Evolutionary conservation across 2,888 invertebrate species (phyloP).

Genomic region (Eupithecia subumbrata): DNA sequence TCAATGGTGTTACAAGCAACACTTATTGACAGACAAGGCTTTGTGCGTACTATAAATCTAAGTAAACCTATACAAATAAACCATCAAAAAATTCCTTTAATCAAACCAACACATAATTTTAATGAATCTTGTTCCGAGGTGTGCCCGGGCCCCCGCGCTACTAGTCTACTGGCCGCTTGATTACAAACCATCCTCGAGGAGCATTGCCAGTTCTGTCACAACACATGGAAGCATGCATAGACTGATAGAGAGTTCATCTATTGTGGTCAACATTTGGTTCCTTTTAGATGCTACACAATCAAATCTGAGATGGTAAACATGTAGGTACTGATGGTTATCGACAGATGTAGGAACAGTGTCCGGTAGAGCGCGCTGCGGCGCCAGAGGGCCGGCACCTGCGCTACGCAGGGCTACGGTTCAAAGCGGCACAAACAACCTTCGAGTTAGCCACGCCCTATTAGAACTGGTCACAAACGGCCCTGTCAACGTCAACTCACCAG

Average conservation of each 20-base stretch:
- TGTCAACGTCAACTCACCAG: conserved; percentile 48
- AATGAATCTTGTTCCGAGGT: conserved; percentile 10
- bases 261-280: conserved; percentile 16
- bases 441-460: background rate
- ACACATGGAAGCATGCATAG: conserved; percentile 16
- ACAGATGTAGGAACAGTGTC: conserved; percentile 2
- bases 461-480: conserved; percentile 42
- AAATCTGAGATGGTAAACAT: background rate
- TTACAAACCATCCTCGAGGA: conserved; percentile 9
- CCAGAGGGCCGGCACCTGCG: background rate
- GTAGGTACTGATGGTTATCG: conserved; percentile 8
- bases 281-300: background rate
- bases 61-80: conserved; percentile 53
- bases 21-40: conserved; percentile 38
- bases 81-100: conserved; percentile 48
- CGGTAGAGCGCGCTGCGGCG: too few species aligned
- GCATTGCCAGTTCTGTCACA: conserved; percentile 7
- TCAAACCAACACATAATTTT: conserved; percentile 43
- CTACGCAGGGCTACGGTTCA: background rate
- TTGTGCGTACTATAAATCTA: conserved; percentile 54
- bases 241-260: background rate
- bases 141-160: background rate
- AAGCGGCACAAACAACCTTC: background rate
- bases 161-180: background rate
- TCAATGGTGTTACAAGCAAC: background rate